Evolutionary conservation across 2,888 invertebrate genomes (phyloP), one percentile per base, ranked within the genome.

Genomic region (Anthophora plumipes): DNA sequence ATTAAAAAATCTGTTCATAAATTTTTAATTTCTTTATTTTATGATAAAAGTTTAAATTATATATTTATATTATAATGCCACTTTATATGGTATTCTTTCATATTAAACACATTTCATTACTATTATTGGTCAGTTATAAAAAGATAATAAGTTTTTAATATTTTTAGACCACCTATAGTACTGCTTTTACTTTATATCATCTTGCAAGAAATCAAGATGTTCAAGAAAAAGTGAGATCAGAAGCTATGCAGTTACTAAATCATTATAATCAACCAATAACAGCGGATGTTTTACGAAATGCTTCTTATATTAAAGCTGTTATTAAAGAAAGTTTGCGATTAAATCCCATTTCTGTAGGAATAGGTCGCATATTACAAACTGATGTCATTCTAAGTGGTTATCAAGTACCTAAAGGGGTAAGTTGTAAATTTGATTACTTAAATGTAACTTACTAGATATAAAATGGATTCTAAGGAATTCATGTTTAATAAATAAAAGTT

Each of bases 251-350:
- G 0, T 92, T 97, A 20, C 91, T 97, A 22, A 95, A 95, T 0
- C 88, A 93, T 50, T 91, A 94, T 48, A 91, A 94, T 66, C 93
- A 94, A 48, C 85, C 93, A 0, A 93, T 97, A 0, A 95, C 96
- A 0, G 91, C 94, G 2, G 95, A 96, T 50, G 93, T 94, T 1
- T 91, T 96, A 63, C 93, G 94, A 31, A 94, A 96, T 70, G 96
- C 97, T 17, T 93, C 94, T 0, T 98, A 97, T 90, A 94, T 97
- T 0, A 96, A 97, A 91, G 96, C 97, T 55, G 96, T 96, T 85
- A 93, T 98, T 1, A 98, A 98, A 92, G 99, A 99, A 93, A 96
- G 96, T 5, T 94, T 98, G 39, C 94, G 98, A 80, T 91, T 98
- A 63, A 96, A 97, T 93, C 98, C 98, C 0, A 96, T 98, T 41